Percentiles rank a stretch among this genome's conserved stretches.
phyloP scores from a whole-genome alignment of 2,113 vertebrate genomes.

The Corythornis madagascariensis region DNA sequence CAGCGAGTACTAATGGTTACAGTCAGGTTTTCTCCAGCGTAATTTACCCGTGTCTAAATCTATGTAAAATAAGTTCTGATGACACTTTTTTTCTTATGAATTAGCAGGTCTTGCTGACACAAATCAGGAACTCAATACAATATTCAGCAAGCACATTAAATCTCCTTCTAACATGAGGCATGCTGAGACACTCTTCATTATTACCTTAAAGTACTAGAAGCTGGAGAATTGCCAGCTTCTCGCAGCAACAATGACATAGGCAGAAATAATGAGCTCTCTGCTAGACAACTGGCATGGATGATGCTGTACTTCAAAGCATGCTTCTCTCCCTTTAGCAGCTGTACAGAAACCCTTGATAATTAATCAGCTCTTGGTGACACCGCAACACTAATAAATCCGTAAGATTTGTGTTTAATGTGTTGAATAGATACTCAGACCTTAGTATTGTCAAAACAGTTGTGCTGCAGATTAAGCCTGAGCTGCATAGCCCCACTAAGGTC shows the following conservation, averaged over 20 bases:
- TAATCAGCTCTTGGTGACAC: constrained; percentile 9
- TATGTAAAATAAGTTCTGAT: background rate
- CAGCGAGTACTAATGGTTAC: background rate
- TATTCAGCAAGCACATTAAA: constrained; percentile 35
- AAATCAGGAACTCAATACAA: constrained; percentile 17
- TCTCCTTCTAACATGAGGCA: background rate
- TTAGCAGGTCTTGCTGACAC: constrained; percentile 40
- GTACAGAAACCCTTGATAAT: background rate
- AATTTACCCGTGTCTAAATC: background rate
- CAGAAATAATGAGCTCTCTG: constrained; percentile 36
- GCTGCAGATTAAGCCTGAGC: background rate
- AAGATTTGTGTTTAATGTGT: fast-evolving
- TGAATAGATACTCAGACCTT: background rate
- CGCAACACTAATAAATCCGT: background rate
- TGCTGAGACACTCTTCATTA: constrained; percentile 5
- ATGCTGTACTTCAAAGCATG: background rate
- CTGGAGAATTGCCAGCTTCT: constrained; percentile 44
- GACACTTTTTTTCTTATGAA: background rate
- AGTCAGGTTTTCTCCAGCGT: background rate
- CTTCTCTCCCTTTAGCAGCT: background rate
- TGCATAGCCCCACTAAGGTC: background rate
- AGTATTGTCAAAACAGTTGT: fast-evolving
- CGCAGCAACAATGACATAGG: background rate
- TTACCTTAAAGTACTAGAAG: constrained; percentile 11
- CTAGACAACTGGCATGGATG: background rate